Evolutionary conservation across 2,888 invertebrate genomes (phyloP), one percentile per base, ranked within the genome.

Genomic region (Didymodactylos carnosus): DNA sequence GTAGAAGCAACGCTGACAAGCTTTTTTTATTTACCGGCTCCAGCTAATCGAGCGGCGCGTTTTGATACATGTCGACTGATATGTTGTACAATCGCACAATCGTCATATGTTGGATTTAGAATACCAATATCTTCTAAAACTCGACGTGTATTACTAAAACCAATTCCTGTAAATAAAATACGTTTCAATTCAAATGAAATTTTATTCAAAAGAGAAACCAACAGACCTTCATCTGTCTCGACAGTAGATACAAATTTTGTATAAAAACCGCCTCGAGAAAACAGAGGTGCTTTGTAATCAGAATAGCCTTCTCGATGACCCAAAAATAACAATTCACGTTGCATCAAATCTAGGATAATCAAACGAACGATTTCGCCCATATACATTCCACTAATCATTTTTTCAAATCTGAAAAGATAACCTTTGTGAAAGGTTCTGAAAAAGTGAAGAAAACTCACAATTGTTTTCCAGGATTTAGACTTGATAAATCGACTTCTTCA

Each of bases 401-500:
- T 75, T 73, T 75, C 75, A 46, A 70, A 75, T 4, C 75, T 75
- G 69, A 53, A 72, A 3, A 10, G 13, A 29, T 4, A 49, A 53
- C n/a, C 16, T 13, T 41, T 41, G 11, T 13, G 16, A 41, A n/a
- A n/a, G n/a, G n/a, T n/a, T 19, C n/a, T 23, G 19, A 8, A 7
- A 49, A 49, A 29, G 2, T 23, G 3, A 62, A 29, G 29, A 62
- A 29, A 29, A 39, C 39, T 78, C 77, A 81, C 87, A 91, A 86
- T 84, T 95, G 95, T 78, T 82, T 83, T 62, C 86, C 86, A 43
- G 84, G 84, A 79, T 88, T 94, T 78, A 94, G 89, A 73, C 92
- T 92, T 78, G 88, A 87, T 72, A 84, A 84, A 83, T 97, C 94
- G 76, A 95, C 88, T 73, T 89, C 89, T 53, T 87, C 87, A 82